phyloP scores from a whole-genome alignment of 2,113 vertebrate genomes.

The Tupaia tana region DNA sequence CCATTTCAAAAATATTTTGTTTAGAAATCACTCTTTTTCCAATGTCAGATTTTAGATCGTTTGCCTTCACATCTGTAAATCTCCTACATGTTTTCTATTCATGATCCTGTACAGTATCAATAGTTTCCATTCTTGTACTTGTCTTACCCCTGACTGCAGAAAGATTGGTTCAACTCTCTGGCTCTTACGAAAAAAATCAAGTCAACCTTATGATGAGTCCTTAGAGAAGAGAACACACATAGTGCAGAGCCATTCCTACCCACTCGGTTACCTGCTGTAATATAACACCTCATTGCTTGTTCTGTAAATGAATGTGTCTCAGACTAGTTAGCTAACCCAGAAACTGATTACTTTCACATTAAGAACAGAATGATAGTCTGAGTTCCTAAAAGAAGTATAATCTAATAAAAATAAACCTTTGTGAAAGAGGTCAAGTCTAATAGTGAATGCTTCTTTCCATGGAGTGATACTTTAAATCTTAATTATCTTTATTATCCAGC shows the following conservation, averaged over 20 bases:
- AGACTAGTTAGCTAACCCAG: rapidly evolving
- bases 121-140: background rate
- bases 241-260: background rate
- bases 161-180: background rate
- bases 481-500: background rate
- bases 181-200: background rate
- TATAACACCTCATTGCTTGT: rapidly evolving
- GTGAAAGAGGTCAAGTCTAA: background rate
- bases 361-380: rapidly evolving
- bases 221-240: rapidly evolving
- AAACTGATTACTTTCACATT: no score
- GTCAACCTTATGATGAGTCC: background rate
- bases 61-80: background rate
- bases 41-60: background rate
- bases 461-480: background rate
- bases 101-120: rapidly evolving
- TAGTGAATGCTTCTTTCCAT: background rate
- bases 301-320: rapidly evolving
- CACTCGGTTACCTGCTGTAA: background rate
- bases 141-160: background rate
- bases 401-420: no score
- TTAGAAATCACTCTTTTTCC: background rate
- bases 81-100: background rate
- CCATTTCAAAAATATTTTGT: no score
- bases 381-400: background rate